Base-by-base conservation (phyloP, 2,888 invertebrate genomes). In the Platycheirus rosarum region DNA sequence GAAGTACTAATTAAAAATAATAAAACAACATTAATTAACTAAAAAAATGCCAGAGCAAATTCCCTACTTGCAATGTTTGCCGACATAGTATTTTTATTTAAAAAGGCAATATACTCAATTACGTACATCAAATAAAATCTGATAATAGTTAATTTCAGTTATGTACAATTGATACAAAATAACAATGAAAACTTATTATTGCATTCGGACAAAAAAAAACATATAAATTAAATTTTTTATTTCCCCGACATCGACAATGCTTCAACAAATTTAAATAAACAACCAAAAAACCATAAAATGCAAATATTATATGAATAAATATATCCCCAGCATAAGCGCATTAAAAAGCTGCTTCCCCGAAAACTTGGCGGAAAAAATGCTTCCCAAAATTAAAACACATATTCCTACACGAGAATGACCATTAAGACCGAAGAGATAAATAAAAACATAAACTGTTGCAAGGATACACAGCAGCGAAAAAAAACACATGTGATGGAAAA, bases 401-500 rank as follows among this genome's bases (percentile, higher is more conserved):
- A 60, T 44, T 44, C 60, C n/a, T n/a, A 60, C 62, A 78, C 73
- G 60, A 73, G 66, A 71, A 77, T 51, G 42, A 18, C n/a, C 57
- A 13, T 49, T 35, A 60, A 13, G 46, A 60, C 20, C 20, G 51
- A 44, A 13, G 26, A 26, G 35, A 53, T 35, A 60, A 35, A 60
- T 18, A 63, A 7, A 6, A 9, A 13, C 53, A 18, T 9, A 35
- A n/a, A 37, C 37, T 13, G 37, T 40, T 40, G 20, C n/a, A 9
- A 66, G 37, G 40, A 40, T 49, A 42, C 11, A 13, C 55, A 55
- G 13, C n/a, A 26, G 26, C 20, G n/a, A 57, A 60, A 23, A 53
- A 53, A 70, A 66, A 66, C 66, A 40, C 49, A 51, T 9, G 53
- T 62, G 66, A 74, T 55, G 66, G n/a, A 75, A 66, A 78, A 71